These are phyloP conservation scores for Geotrupes spiniger DNA, from an alignment of 2,888 invertebrate genomes.

Conservation along the genomic window DNA sequence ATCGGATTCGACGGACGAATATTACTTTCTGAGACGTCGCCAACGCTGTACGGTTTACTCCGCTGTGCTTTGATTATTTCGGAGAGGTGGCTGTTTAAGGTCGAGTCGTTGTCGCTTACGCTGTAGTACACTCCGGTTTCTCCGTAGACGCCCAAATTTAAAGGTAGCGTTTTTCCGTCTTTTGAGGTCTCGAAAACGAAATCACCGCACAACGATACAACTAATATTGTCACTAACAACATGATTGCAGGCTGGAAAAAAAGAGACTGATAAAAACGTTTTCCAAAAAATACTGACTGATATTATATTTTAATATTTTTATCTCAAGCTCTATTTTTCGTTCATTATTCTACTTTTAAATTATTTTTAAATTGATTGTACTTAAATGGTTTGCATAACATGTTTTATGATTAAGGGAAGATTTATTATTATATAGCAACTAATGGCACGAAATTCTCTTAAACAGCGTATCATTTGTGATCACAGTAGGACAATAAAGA, in stretches of 20 bases:
- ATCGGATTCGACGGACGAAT: background rate
- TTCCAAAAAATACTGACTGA: no score
- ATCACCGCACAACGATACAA: slow-evolving; percentile 7
- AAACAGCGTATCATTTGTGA: no score
- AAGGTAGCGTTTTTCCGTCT: slow-evolving; percentile 13
- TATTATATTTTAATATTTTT: background rate
- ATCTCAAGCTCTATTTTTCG: no score
- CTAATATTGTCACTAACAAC: slow-evolving; percentile 2
- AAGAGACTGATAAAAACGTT: slow-evolving; percentile 2
- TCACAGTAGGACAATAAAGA: no score
- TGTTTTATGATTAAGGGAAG: no score
- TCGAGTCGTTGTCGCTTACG: background rate
- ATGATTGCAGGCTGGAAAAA: slow-evolving; percentile 10
- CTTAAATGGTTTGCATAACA: no score
- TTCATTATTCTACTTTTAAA: background rate
- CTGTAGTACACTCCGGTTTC: slow-evolving; percentile 13
- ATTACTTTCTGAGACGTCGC: slow-evolving; percentile 21
- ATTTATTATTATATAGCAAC: no score
- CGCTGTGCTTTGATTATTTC: slow-evolving; percentile 2
- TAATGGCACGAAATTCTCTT: no score
- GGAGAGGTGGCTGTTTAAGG: background rate
- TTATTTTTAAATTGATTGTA: no score
- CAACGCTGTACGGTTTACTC: slow-evolving; percentile 9
- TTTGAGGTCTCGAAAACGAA: slow-evolving; percentile 9
- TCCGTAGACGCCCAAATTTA: slow-evolving; percentile 13